Conservation (phyloP, 2,797 vertebrate species). For the Acipenser transmontanus region DNA sequence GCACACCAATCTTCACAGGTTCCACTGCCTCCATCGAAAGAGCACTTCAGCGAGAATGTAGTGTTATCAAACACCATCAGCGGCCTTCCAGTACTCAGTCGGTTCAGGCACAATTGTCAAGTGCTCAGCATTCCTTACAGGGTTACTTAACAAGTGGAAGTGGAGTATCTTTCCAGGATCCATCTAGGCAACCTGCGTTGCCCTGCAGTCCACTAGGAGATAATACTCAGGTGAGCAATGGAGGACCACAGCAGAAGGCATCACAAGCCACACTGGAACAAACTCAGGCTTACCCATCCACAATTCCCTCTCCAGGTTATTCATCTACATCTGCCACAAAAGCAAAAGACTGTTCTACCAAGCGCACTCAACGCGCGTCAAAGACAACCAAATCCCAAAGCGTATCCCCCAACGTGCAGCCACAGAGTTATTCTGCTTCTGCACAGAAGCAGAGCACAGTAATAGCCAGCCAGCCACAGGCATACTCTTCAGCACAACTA, state of each 20-base stretch:
- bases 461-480: constrained; percentile 82
- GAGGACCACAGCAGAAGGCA: constrained; percentile 76
- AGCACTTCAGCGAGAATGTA: constrained; percentile 99
- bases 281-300: constrained; percentile 73
- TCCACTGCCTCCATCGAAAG: constrained; percentile 82
- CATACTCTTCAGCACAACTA: constrained; percentile 79
- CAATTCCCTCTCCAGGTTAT: constrained; percentile 68
- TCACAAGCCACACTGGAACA: constrained; percentile 68
- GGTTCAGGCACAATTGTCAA: constrained; percentile 79
- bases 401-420: constrained; percentile 65
- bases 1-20: constrained; percentile 81
- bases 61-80: constrained; percentile 99
- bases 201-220: constrained; percentile 77
- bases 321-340: constrained; percentile 67
- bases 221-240: constrained; percentile 76
- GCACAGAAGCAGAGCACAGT: constrained; percentile 85
- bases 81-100: constrained; percentile 92
- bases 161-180: constrained; percentile 79
- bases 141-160: constrained; percentile 73
- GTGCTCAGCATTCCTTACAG: constrained; percentile 85
- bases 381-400: constrained; percentile 71
- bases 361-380: constrained; percentile 62
- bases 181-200: constrained; percentile 72
- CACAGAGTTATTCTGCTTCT: constrained; percentile 77
- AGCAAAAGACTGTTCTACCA: constrained; percentile 74